A percentile compares a stretch with the other conserved stretches of the same genome.
Conservation (phyloP, 2,888 invertebrate species). For the Philopedon plagiatum region DNA sequence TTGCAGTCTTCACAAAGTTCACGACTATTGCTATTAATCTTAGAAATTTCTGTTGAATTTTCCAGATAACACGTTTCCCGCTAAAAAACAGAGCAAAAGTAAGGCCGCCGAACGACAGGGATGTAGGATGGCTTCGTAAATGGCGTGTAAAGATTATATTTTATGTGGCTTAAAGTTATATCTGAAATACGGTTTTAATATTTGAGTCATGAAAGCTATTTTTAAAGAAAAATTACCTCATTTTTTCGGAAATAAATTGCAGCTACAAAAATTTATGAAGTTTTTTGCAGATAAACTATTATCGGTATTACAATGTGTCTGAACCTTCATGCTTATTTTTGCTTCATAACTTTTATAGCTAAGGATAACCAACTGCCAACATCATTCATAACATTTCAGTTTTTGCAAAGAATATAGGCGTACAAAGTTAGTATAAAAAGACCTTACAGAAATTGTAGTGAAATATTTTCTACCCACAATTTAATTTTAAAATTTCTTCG, state of each 20-base stretch:
- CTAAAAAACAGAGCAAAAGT: conserved; percentile 21
- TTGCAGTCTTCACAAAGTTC: not conserved
- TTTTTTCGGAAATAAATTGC: not conserved
- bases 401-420: too few relatives aligned
- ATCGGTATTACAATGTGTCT: too few relatives aligned
- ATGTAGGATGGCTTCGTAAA: conserved; percentile 41
- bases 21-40: conserved; percentile 21
- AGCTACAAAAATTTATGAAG: not conserved
- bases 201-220: conserved; percentile 10
- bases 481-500: too few relatives aligned
- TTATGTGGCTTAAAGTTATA: conserved; percentile 38
- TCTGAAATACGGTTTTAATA: conserved; percentile 27
- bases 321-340: too few relatives aligned
- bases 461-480: too few relatives aligned
- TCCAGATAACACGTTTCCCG: conserved; percentile 25
- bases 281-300: too few relatives aligned
- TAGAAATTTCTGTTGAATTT: conserved; percentile 19
- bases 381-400: too few relatives aligned
- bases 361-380: too few relatives aligned
- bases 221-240: not conserved
- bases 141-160: conserved; percentile 46
- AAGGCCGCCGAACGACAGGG: conserved; percentile 15
- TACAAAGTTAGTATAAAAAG: too few relatives aligned
- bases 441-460: too few relatives aligned
- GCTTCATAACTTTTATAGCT: too few relatives aligned